Base-by-base conservation (phyloP, 2,113 vertebrate genomes). In the Engraulis encrasicolus region DNA sequence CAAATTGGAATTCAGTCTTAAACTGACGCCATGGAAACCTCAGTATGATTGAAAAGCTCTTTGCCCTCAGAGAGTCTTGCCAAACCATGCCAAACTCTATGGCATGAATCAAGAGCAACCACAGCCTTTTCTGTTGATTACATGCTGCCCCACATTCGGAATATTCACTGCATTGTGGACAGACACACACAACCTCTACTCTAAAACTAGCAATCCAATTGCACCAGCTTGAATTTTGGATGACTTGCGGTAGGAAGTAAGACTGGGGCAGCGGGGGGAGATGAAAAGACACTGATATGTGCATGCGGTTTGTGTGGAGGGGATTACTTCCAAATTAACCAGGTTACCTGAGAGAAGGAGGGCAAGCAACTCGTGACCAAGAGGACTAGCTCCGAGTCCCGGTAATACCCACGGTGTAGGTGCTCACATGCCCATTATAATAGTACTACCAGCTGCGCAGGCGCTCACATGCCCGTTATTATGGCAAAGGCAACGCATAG, bases 11-110 rank as follows among this genome's bases (percentile, higher is more conserved):
- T n/a, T 52, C 14, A n/a, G 18, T 19, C 14, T 37, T 78, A 27
- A 82, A 74, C 12, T 66, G 38, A 82, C 50, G 12, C 77, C 49
- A 27, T 79, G 84, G 86, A 84, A 84, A 83, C 78, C 50, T 14
- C 61, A 50, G 50, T 78, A 79, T 81, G 82, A 40, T 27, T 66
- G 58, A 66, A 11, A 9, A 66, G 58, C 14, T 27, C 11, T 14
- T 17, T 23, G 12, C 66, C 31, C 14, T 34, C 14, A 71, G 1
- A 74, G 3, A 34, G 66, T 12, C 27, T 31, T 27, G 2, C 66
- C 34, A 74, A 74, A 34, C 66, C 12, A 74, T 74, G 66, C 66
- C 66, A 74, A 31, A 34, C 31, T 34, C 66, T 27, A 66, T 11
- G n/a, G 58, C 2, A 34, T 15, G 15, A 36, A 45, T 45, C 54